Conservation (phyloP, 2,113 vertebrate species). For the Protomyctophum bolini region DNA sequence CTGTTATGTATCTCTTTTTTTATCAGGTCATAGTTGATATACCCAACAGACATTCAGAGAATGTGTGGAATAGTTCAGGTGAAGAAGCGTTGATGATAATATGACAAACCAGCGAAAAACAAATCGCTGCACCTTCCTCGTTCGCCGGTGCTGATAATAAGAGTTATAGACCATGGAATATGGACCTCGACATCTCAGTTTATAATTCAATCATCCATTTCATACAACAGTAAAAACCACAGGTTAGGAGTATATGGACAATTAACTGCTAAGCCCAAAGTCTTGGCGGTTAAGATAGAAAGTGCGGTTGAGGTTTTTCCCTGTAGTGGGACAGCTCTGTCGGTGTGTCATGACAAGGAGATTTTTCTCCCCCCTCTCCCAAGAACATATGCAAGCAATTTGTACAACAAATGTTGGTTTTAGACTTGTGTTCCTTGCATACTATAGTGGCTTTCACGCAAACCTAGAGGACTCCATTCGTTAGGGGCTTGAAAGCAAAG, state of each 20-base stretch:
- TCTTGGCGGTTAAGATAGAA: conserved; percentile 44
- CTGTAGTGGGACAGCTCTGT: conserved; percentile 54
- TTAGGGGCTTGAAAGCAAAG: conserved; percentile 75
- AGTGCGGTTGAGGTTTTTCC: conserved; percentile 51
- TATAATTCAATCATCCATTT: conserved; percentile 37
- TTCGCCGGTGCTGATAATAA: conserved; percentile 15
- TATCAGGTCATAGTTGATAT: not conserved
- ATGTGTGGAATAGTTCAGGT: not conserved
- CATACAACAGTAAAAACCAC: conserved; percentile 60
- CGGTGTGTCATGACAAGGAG: conserved; percentile 62
- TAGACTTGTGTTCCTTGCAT: conserved; percentile 71
- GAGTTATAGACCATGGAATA: conserved; percentile 26
- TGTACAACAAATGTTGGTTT: conserved; percentile 81
- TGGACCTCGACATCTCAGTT: conserved; percentile 33
- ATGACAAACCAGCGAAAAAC: conserved; percentile 5
- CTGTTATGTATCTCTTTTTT: not conserved
- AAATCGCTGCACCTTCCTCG: not conserved
- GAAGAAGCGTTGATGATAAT: no score
- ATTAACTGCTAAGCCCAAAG: conserved; percentile 61
- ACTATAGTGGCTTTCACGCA: conserved; percentile 68
- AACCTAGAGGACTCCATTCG: conserved; percentile 63
- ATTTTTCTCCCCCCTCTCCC: conserved; percentile 48
- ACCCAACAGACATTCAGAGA: not conserved
- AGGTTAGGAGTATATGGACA: conserved; percentile 54
- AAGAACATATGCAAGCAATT: conserved; percentile 78